A percentile compares a stretch with the other conserved stretches of the same genome.
Evolutionary conservation across 2,888 invertebrate genomes (phyloP).

Genomic region (Ophraella communa): DNA sequence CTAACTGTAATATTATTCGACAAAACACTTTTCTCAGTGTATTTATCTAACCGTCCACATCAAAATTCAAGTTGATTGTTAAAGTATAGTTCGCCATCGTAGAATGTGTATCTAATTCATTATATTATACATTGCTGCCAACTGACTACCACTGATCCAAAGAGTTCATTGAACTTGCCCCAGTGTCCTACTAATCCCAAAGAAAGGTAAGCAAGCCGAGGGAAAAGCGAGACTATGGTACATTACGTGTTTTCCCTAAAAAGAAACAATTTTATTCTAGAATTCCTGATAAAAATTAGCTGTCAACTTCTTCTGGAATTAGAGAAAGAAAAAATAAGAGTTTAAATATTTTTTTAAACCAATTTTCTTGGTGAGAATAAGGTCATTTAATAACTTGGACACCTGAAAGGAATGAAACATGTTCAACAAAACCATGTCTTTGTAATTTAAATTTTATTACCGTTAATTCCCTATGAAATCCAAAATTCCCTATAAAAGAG

Average conservation of each 20-base stretch:
- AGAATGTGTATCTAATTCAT: constrained; percentile 23
- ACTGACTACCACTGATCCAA: constrained; percentile 41
- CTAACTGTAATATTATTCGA: too few relatives aligned
- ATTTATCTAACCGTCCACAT: not conserved
- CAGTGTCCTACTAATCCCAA: constrained; percentile 59
- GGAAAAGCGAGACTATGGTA: constrained; percentile 46
- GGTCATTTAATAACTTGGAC: too few relatives aligned
- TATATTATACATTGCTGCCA: constrained; percentile 18
- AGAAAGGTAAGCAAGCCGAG: constrained; percentile 52
- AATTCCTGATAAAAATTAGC: not conserved
- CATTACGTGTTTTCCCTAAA: constrained; percentile 5
- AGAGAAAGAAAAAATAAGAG: too few relatives aligned
- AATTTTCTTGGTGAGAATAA: not conserved
- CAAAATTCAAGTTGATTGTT: constrained; percentile 19
- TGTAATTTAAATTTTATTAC: not conserved
- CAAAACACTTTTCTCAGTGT: not conserved
- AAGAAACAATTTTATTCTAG: not conserved
- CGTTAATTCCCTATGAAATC: not conserved
- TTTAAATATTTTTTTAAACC: not conserved
- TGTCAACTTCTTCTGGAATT: too few relatives aligned
- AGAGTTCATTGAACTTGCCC: constrained; percentile 59
- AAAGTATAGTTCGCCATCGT: constrained; percentile 12
- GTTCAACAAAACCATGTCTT: not conserved
- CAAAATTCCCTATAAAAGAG: constrained; percentile 14
- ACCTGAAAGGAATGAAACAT: not conserved